Evolutionary conservation across 2,113 vertebrate species (phyloP).

Genomic region (Microcebus jonahi): DNA sequence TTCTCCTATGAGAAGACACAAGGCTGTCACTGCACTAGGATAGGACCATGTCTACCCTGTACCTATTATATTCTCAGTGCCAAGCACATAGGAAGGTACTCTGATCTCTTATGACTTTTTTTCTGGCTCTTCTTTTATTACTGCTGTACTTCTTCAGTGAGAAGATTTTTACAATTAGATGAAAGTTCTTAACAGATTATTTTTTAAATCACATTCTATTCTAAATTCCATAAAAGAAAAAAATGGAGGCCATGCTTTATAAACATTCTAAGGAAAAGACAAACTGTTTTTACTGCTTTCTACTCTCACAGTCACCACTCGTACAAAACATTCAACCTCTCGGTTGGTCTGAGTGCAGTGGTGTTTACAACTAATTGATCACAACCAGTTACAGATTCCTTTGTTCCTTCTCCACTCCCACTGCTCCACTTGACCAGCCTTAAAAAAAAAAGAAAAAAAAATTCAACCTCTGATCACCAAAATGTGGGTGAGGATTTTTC

Average conservation of each 20-base stretch:
- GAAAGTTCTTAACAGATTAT: neutral
- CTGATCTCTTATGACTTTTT: neutral
- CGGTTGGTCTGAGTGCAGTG: no score
- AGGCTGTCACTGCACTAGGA: neutral
- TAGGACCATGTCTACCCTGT: neutral
- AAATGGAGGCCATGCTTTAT: neutral
- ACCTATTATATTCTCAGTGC: neutral
- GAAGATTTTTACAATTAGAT: neutral
- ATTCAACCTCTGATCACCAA: neutral
- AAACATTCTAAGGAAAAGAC: neutral
- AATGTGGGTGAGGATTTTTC: neutral
- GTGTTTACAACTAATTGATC: no score
- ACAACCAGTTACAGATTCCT: no score
- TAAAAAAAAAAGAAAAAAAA: no score
- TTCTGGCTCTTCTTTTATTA: neutral
- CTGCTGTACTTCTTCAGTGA: neutral
- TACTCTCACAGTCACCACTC: neutral
- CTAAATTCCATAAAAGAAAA: constrained; percentile 29
- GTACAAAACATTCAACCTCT: neutral
- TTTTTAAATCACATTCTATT: neutral
- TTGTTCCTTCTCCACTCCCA: no score
- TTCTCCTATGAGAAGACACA: neutral
- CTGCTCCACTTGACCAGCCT: no score
- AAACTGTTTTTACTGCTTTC: neutral
- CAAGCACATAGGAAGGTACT: neutral